Evolutionary conservation across 92 coral and sea anemone genomes (phyloP), one percentile per base, ranked within the genome.

Genomic region (Metridium senile): DNA sequence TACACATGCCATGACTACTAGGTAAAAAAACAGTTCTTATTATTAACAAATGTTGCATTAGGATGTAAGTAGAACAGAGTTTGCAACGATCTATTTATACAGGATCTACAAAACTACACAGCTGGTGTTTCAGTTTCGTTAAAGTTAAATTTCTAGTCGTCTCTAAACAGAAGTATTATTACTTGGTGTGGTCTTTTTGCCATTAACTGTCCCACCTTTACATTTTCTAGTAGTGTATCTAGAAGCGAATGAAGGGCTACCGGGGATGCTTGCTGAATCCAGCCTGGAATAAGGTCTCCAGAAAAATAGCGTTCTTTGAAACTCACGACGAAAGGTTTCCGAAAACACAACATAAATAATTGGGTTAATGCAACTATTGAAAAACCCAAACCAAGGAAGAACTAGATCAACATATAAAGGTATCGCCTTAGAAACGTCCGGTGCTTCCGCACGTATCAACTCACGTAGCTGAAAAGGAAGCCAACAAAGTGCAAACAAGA

Each of bases 401-500:
- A 82, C 58, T 9, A 85, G 34, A 22, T 58, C 83, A 1, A 88
- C 71, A 57, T 79, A 47, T 0, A 61, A 22, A 31, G 97, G 97
- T 62, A 88, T 77, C 9, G 62, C 62, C 19, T 49, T 54, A 45
- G 80, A 81, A 1, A 79, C 59, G 25, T 46, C 81, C 11, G 80
- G 85, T 30, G 83, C 64, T 22, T 78, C 83, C 18, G 81, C 79
- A 31, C 83, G 71, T 18, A 89, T 28, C 9, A 88, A 43, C 54
- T 91, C 93, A 21, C 90, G 90, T 28, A 81, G 32, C 4, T 88
- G 85, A 11, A 91, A 68, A 34, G 97, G 97, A 85, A 91, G 70
- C 97, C 97, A 91, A 72, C 97, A 91, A 7, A 91, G 58, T 63
- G 93, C 86, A 82, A 91, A 91, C 58, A 77, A 79, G 2, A 76